Evolutionary conservation across 2,113 vertebrate genomes (phyloP).

Genomic region (Melanerpes formicivorus): DNA sequence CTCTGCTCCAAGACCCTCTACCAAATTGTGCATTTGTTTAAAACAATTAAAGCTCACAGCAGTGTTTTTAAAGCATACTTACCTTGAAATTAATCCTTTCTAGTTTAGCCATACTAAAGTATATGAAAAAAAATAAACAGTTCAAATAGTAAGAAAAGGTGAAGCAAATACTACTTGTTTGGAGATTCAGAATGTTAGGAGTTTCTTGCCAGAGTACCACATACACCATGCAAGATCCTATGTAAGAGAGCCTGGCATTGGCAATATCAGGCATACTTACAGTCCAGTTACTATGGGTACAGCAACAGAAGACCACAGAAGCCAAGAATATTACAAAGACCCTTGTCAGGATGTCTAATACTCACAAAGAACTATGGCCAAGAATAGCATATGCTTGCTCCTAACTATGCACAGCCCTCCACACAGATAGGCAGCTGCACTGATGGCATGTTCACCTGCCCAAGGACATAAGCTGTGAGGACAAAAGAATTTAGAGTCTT

Average conservation of each 20-base stretch:
- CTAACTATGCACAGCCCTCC: neutral
- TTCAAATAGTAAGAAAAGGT: neutral
- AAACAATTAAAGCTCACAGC: neutral
- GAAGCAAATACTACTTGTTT: neutral
- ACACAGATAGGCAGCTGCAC: neutral
- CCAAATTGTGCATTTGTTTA: neutral
- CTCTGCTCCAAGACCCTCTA: neutral
- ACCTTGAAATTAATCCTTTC: neutral
- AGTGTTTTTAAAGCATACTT: neutral
- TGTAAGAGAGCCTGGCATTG: neutral
- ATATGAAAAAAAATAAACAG: neutral
- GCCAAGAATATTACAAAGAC: neutral
- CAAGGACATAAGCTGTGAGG: neutral
- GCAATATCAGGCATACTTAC: neutral
- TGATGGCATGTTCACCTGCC: neutral
- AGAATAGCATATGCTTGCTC: neutral
- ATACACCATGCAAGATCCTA: neutral
- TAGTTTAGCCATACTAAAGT: neutral
- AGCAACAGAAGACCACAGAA: neutral
- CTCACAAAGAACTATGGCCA: neutral
- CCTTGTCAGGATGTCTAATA: neutral
- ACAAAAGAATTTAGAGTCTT: neutral
- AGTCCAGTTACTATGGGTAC: neutral
- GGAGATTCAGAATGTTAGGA: neutral
- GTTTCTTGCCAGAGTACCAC: neutral